Base-by-base conservation (phyloP, 2,797 vertebrate genomes). In the Tapera naevia region DNA sequence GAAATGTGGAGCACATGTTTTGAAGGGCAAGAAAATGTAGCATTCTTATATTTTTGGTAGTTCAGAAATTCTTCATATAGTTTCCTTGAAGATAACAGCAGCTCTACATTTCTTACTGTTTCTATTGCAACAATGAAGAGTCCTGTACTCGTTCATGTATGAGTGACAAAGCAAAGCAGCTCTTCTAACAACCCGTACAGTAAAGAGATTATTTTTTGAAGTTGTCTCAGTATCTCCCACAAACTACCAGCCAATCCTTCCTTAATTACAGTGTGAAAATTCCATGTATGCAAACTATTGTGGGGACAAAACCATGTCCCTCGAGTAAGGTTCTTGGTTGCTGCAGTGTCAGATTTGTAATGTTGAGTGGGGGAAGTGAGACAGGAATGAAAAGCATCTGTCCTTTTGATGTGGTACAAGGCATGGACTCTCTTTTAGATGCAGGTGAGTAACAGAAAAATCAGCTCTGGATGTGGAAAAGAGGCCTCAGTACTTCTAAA, bases 161-260 rank as follows among this genome's bases (percentile, higher is more conserved):
- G 21, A 88, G 33, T 50, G 76, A 86, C 60, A 90, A 86, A 84
- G 8, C 17, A 78, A 91, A 89, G n/a, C 28, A 84, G 27, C n/a
- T 57, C 33, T 64, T 80, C 76, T 74, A 88, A 48, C 35, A 69
- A 57, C 28, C 30, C 87, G 32, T 58, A n/a, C 51, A 80, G 69
- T 80, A 88, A 80, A 53, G 14, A 62, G 7, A 7, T 54, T 74
- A 76, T 89, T 61, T 75, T 66, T 80, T 88, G 57, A 48, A 90
- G 37, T 74, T 92, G 19, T 45, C 70, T 88, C 45, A 17, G 28
- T 60, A 70, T 50, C 62, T 70, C 43, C 22, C 71, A 22, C 45
- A 86, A 95, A 61, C 53, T 74, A 54, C 9, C 33, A 76, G 30
- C 19, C 90, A 90, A 94, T 87, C 64, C 88, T 80, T 86, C 56